These are phyloP conservation scores for Miltochrista miniata DNA, from an alignment of 2,888 invertebrate species.

Conservation along the genomic window DNA sequence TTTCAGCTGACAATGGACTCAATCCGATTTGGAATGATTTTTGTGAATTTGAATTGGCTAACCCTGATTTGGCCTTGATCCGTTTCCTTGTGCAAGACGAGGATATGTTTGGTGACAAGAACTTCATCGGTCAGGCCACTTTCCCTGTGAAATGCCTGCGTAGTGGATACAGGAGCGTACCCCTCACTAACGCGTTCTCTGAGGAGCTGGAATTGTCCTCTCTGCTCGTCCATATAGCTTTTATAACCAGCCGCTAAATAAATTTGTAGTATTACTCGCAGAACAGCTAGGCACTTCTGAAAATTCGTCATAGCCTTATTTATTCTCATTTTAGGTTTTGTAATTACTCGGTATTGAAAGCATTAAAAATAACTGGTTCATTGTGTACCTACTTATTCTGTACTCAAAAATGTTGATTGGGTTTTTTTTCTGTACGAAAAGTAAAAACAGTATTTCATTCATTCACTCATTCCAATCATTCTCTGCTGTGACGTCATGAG, in stretches of 20 bases:
- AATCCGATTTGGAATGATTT: slow-evolving; percentile 96
- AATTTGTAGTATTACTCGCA: too few species aligned
- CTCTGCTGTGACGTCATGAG: too few species aligned
- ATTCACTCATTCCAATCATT: too few species aligned
- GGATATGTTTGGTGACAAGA: slow-evolving; percentile 98
- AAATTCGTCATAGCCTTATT: too few species aligned
- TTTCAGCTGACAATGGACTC: slow-evolving; percentile 94
- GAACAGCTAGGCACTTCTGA: too few species aligned
- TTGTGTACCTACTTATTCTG: too few species aligned
- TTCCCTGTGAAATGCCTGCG: slow-evolving; percentile 93
- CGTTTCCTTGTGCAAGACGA: slow-evolving; percentile 96
- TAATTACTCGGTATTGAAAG: too few species aligned
- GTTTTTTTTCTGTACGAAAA: too few species aligned
- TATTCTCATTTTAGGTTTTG: too few species aligned
- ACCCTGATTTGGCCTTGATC: slow-evolving; percentile 92
- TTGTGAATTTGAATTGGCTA: slow-evolving; percentile 91
- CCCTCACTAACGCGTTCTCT: slow-evolving; percentile 94
- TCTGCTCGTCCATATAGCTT: slow-evolving; percentile 88
- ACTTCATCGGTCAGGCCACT: slow-evolving; percentile 98
- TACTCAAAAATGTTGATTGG: too few species aligned
- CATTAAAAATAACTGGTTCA: too few species aligned
- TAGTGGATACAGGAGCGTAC: slow-evolving; percentile 95
- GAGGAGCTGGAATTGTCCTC: slow-evolving; percentile 97
- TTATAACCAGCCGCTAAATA: slow-evolving; percentile 25
- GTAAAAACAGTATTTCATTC: too few species aligned